phyloP scores from a whole-genome alignment of 2,888 invertebrate species.

The Endotricha flammealis region DNA sequence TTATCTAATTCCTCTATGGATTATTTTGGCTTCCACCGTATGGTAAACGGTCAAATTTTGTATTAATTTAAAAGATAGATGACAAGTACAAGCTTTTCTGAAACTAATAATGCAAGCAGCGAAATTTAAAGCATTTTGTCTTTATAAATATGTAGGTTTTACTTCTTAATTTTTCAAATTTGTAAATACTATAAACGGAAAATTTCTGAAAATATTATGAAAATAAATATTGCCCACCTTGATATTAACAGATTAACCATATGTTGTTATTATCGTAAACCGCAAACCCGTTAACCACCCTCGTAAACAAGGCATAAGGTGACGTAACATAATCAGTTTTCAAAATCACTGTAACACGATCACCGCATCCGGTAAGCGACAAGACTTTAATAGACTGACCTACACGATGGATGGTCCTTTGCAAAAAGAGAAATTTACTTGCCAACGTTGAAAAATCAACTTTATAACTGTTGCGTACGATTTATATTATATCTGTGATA shows the following conservation, averaged over 20 bases:
- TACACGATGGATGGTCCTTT: conserved; percentile 55
- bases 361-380: conserved; percentile 59
- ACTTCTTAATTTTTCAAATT: too few relatives aligned
- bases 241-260: too few relatives aligned
- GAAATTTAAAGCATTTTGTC: too few relatives aligned
- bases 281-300: conserved; percentile 23
- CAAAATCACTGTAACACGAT: conserved; percentile 68
- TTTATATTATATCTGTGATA: conserved; percentile 15
- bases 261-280: conserved; percentile 12
- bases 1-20: too few relatives aligned
- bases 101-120: too few relatives aligned
- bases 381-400: conserved; percentile 72
- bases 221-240: too few relatives aligned
- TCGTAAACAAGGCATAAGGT: conserved; percentile 45
- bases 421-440: conserved; percentile 27
- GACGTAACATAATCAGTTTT: conserved; percentile 60
- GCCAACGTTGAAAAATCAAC: conserved; percentile 16
- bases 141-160: neutral
- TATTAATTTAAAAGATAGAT: too few relatives aligned
- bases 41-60: too few relatives aligned
- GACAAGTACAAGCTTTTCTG: too few relatives aligned
- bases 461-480: conserved; percentile 9
- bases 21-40: too few relatives aligned
- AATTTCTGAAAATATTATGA: conserved; percentile 1
- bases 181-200: too few relatives aligned